Base-by-base conservation (phyloP, 2,888 invertebrate species). In the Augochlorella aurata region DNA sequence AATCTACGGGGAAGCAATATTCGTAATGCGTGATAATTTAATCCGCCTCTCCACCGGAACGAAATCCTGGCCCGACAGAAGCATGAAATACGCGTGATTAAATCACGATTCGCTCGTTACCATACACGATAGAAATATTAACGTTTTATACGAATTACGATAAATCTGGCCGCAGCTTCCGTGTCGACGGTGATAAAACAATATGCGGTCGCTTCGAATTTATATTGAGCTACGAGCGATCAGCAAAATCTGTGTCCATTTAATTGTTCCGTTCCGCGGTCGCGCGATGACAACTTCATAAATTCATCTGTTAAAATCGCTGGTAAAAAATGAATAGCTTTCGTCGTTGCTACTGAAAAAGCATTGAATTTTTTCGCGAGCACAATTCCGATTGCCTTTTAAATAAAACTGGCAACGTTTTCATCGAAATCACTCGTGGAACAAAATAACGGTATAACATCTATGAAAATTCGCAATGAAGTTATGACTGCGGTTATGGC, bases 141-240 rank as follows among this genome's bases (percentile, higher is more conserved):
- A 79, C 49, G 73, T 16, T 65, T 73, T 47, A 21, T 38, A 50
- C 16, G 47, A n/a, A 54, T 66, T 58, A 12, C 18, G 61, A 63
- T 50, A 52, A 49, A 49, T 49, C 7, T 45, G 49, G n/a, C 38
- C 4, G 9, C 38, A 29, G 29, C 21, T 16, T 5, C 7, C 9
- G 44, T 54, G 21, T 47, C 63, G 47, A 0, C 2, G 14, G n/a
- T 38, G 44, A 67, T 61, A 71, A 79, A 68, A 50, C 61, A 63
- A 80, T 72, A 77, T 52, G 24, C 44, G 45, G 18, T 21, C 21
- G 29, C 4, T 16, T n/a, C 5, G 44, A 66, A 71, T 79, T 70
- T 74, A 44, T 74, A 18, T 45, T 10, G 24, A 24, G 44, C 61
- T n/a, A 61, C 49, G 16, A n/a, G 10, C 14, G 14, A 66, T 16